These are phyloP conservation scores for Channa maculata DNA, from an alignment of 2,113 vertebrate genomes.

Conservation along the genomic window DNA sequence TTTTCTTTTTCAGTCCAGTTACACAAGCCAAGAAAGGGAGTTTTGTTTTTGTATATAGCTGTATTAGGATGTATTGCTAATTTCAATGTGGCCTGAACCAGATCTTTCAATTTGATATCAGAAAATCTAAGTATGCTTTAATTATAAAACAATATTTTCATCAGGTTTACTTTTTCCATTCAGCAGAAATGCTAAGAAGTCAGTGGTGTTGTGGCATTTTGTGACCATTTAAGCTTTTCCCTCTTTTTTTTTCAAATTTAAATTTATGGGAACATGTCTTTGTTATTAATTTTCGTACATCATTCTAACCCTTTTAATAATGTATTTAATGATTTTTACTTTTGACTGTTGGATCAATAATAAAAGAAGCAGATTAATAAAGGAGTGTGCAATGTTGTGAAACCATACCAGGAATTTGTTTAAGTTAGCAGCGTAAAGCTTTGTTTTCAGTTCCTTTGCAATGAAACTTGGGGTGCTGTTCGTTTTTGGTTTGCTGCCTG, in stretches of 20 bases:
- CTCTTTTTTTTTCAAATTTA: not conserved
- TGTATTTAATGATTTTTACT: constrained; percentile 2
- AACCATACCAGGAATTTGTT: constrained; percentile 13
- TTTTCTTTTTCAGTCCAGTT: not conserved
- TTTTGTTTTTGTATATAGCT: not conserved
- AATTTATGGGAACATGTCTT: constrained; percentile 4
- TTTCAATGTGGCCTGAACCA: not conserved
- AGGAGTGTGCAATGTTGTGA: constrained; percentile 16
- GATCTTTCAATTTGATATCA: not conserved
- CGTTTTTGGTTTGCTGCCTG: constrained; percentile 23
- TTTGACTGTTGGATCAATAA: constrained; percentile 15
- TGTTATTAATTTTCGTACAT: constrained; percentile 21
- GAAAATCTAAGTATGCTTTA: not conserved
- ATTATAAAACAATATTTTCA: not conserved
- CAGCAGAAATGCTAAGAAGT: not conserved
- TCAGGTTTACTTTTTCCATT: not conserved
- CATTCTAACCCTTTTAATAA: not conserved
- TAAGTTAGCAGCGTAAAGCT: constrained; percentile 12
- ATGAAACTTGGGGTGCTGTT: constrained; percentile 9
- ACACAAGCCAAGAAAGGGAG: not conserved
- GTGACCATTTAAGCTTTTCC: constrained; percentile 13
- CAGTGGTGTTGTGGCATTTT: not conserved
- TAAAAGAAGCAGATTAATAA: constrained; percentile 18
- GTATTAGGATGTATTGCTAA: not conserved
- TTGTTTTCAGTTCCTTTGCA: constrained; percentile 15